A percentile compares a stretch with the other conserved stretches of the same genome.
These are phyloP conservation scores for Atopsyche davidsoni DNA, from an alignment of 1,140 invertebrate genomes.

Conservation along the genomic window DNA sequence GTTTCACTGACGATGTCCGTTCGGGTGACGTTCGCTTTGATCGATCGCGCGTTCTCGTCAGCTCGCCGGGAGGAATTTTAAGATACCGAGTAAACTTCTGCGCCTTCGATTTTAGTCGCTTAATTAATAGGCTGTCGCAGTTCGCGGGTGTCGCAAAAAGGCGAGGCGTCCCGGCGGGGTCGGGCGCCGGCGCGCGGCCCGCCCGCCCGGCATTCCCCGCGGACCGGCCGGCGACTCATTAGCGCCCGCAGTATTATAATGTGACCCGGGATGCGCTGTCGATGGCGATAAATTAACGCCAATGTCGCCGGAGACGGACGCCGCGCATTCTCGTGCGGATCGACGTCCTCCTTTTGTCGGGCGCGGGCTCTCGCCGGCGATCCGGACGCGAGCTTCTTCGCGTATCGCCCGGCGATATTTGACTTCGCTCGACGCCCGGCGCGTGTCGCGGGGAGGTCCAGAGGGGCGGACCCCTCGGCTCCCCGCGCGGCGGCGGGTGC, in stretches of 20 bases:
- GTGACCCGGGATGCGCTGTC: slow-evolving; percentile 26
- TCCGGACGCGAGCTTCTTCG: not conserved
- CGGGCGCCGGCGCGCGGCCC: slow-evolving; percentile 4
- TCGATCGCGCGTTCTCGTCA: not conserved
- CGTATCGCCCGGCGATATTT: not conserved
- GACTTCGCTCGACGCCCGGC: not conserved
- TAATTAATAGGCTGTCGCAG: too few species aligned
- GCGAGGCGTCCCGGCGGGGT: slow-evolving; percentile 19
- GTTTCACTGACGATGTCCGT: not conserved
- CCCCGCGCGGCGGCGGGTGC: slow-evolving; percentile 3
- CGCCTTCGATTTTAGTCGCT: too few species aligned
- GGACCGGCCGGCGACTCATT: slow-evolving; percentile 25
- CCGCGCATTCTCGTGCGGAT: slow-evolving; percentile 21
- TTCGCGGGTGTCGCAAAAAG: slow-evolving; percentile 17
- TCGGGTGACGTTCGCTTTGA: not conserved
- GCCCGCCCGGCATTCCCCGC: slow-evolving; percentile 22
- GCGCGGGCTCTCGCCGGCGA: too few species aligned
- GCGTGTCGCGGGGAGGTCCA: slow-evolving; percentile 8
- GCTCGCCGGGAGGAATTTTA: not conserved
- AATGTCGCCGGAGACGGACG: slow-evolving; percentile 24
- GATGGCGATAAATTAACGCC: slow-evolving; percentile 29
- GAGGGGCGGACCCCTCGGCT: not conserved
- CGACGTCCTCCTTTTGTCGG: not conserved
- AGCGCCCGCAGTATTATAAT: slow-evolving; percentile 27
- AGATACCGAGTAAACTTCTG: too few species aligned